Percentiles rank a stretch among this genome's conserved stretches.
phyloP scores from a whole-genome alignment of 1,140 invertebrate genomes.

The Penaeus japonicus region DNA sequence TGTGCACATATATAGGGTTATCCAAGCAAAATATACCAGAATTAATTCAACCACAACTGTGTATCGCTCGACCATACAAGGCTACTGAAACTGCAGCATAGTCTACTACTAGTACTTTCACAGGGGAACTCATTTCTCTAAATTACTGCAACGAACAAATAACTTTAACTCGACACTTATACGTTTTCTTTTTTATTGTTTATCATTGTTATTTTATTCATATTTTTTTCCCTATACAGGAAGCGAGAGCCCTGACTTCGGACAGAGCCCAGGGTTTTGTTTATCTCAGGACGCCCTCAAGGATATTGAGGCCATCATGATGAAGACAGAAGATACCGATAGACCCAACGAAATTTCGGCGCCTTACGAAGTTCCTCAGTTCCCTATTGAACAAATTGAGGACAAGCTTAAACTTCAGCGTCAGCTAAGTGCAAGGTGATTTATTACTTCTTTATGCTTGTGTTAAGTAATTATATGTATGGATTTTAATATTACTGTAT shows the following conservation, averaged over 20 bases:
- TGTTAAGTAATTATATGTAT: background rate
- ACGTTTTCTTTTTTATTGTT: background rate
- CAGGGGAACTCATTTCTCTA: too few species aligned
- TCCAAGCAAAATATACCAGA: too few species aligned
- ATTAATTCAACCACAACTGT: too few species aligned
- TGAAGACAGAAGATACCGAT: slow-evolving; percentile 62
- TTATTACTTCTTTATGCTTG: too few species aligned
- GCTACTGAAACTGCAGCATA: too few species aligned
- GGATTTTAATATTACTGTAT: background rate
- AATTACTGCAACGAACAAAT: background rate
- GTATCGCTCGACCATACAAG: too few species aligned
- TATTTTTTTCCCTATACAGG: slow-evolving; percentile 32
- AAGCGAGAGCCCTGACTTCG: slow-evolving; percentile 50
- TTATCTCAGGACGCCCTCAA: slow-evolving; percentile 9
- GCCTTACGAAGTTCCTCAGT: slow-evolving; percentile 94
- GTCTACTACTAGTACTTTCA: too few species aligned
- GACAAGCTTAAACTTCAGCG: slow-evolving; percentile 89
- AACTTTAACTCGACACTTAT: background rate
- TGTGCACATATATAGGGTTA: too few species aligned
- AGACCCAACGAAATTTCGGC: slow-evolving; percentile 89
- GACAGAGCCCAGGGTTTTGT: slow-evolving; percentile 18
- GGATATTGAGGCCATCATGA: slow-evolving; percentile 41
- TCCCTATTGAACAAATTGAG: slow-evolving; percentile 96
- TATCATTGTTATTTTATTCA: background rate
- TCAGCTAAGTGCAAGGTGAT: slow-evolving; percentile 75